Base-by-base conservation (phyloP, 2,797 vertebrate genomes). In the Tadarida brasiliensis region DNA sequence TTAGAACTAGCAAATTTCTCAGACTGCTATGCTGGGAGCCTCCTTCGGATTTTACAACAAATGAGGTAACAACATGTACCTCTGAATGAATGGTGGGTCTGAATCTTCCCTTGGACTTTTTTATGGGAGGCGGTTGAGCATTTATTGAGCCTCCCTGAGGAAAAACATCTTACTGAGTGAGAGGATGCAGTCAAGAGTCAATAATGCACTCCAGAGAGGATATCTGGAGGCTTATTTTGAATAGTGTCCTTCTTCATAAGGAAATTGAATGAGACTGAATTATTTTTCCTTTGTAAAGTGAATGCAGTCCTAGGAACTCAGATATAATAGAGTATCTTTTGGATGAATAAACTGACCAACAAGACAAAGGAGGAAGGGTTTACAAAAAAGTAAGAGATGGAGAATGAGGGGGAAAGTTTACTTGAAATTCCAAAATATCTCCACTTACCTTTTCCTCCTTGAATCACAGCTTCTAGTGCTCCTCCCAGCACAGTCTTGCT, bases 331-430 rank as follows among this genome's bases (percentile, higher is more conserved):
- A 80, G 3, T 68, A 63, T 47, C 39, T 80, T 16, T 47, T 82
- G 39, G 86, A 74, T 73, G 39, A 90, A 67, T 94, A 77, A 92
- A 94, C 1, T 83, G n/a, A 63, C 39, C 51, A 92, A 54, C 11
- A n/a, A 89, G 28, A 65, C 44, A 57, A 91, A 51, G 8, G 15
- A 78, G 80, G n/a, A 78, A 49, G 11, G 3, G 14, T 33, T 82
- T 82, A 59, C 4, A 22, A 65, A 22, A 65, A 90, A 35, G 28
- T 89, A 89, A 82, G 89, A 87, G 7, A 30, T 63, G 47, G 49
- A 59, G 51, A 84, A 91, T 80, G 19, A 87, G 49, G 73, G 14
- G 35, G 10, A 90, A 91, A 73, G 3, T 63, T 63, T 56, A 54
- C 24, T 84, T 2, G 1, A 84, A 91, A 17, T 39, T 84, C 47